Evolutionary conservation across 2,113 vertebrate genomes (phyloP).

Genomic region (Heloderma charlesbogerti): DNA sequence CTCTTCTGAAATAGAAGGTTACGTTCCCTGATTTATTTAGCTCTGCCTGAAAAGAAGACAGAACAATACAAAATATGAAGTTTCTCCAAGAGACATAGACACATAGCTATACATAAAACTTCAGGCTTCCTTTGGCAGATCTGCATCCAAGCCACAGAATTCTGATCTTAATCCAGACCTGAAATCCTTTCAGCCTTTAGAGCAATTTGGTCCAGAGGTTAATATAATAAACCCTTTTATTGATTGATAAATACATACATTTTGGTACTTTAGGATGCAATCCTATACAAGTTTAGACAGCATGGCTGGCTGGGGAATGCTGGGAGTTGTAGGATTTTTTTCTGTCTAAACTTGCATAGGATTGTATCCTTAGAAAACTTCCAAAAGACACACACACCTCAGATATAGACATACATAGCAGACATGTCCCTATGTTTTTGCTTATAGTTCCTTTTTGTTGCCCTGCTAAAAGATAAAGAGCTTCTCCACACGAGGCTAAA

Average conservation of each 20-base stretch:
- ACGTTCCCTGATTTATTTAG: not conserved
- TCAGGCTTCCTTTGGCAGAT: conserved; percentile 21
- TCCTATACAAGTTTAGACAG: too few species aligned
- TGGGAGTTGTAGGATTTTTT: too few species aligned
- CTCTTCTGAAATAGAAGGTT: accelerated
- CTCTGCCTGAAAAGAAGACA: not conserved
- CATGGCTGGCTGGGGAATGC: too few species aligned
- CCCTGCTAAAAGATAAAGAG: not conserved
- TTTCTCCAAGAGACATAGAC: not conserved
- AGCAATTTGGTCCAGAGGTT: not conserved
- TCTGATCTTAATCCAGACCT: conserved; percentile 20
- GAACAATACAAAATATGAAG: not conserved
- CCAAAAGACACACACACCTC: not conserved
- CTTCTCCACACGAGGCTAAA: too few species aligned
- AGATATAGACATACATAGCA: not conserved
- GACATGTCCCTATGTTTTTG: not conserved
- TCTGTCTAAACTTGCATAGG: too few species aligned
- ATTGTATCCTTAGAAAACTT: not conserved
- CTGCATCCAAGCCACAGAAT: not conserved
- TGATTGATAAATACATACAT: not conserved
- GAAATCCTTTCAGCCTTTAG: not conserved
- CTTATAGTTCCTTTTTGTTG: conserved; percentile 3
- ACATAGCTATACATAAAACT: conserved; percentile 14
- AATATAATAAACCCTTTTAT: not conserved
- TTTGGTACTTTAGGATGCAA: not conserved